Base-by-base conservation (phyloP, 2,888 invertebrate species). In the Drosophila mimetica region DNA sequence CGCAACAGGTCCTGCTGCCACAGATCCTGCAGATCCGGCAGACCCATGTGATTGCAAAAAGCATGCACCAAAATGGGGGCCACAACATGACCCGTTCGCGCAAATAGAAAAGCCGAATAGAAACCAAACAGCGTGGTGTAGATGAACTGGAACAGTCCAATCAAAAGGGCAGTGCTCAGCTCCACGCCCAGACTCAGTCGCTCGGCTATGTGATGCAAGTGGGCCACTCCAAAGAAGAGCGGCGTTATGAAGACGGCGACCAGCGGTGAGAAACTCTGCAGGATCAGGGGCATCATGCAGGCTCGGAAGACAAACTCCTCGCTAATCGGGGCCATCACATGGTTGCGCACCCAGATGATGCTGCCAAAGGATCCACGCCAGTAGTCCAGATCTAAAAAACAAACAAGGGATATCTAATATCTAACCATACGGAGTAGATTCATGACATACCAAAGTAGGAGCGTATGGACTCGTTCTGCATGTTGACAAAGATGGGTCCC, bases 11-110 rank as follows among this genome's bases (percentile, higher is more conserved):
- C 84, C 51, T 91, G 94, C 20, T 93, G 93, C 65, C 94, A 89
- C 4, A 96, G 92, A 89, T 96, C 97, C 3, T 93, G 93, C 74
- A 98, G 93, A 90, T 98, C 96, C 0, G 98, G 98, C 89, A 98
- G 96, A 7, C 98, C 98, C 97, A 99, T 98, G 91, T 97, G 96
- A 92, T 99, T 99, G 92, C 99, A 99, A 91, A 98, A 98, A 32
- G 97, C 96, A 91, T 99, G 99, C 1, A 96, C 97, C 14, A 97
- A 91, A 79, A 98, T 94, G 3, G 97, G 96, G 1, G 98, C 97
- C 16, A 95, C 93, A 81, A 98, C 94, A 91, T 98, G 98, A 36
- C 98, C 97, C 2, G 98, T 98, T 90, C 96, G 94, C 9, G 96
- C 93, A 92, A 98, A 97, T 48, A 98, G 92, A 90, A 95, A 98